These are phyloP conservation scores for Parapsyche elsis DNA, from an alignment of 1,140 invertebrate genomes.

Conservation along the genomic window DNA sequence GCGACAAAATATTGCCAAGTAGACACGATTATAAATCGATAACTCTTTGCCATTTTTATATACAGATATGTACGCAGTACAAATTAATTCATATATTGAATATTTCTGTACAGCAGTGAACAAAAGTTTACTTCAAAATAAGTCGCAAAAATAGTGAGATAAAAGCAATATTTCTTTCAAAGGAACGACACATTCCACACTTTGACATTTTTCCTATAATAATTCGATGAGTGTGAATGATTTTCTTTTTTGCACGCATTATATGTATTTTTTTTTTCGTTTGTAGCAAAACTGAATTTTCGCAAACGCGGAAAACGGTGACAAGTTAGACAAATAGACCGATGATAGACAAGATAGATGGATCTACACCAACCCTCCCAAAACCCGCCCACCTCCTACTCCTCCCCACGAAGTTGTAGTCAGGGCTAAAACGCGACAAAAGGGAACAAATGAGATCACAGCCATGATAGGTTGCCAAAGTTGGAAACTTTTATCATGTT, in stretches of 20 bases:
- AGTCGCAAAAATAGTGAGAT: neutral
- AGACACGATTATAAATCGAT: too few species aligned
- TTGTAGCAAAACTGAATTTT: neutral
- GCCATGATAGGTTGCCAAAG: constrained; percentile 44
- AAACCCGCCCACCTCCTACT: neutral
- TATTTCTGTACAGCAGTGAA: too few species aligned
- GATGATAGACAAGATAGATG: constrained; percentile 26
- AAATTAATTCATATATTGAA: too few species aligned
- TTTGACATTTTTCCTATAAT: too few species aligned
- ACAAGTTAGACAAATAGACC: constrained; percentile 14
- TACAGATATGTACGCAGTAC: too few species aligned
- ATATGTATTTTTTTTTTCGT: neutral
- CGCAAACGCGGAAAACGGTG: neutral
- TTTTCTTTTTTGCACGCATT: neutral
- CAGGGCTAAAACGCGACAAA: constrained; percentile 33
- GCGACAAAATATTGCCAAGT: too few species aligned
- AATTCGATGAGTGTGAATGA: neutral
- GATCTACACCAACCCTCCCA: neutral
- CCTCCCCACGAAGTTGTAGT: neutral
- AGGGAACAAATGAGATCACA: constrained; percentile 45
- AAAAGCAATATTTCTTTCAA: too few species aligned
- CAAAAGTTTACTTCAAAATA: too few species aligned
- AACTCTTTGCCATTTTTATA: too few species aligned
- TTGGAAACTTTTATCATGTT: constrained; percentile 45
- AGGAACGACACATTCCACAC: too few species aligned